Evolutionary conservation across 2,888 invertebrate genomes (phyloP).

Genomic region (Pollenia labialis): DNA sequence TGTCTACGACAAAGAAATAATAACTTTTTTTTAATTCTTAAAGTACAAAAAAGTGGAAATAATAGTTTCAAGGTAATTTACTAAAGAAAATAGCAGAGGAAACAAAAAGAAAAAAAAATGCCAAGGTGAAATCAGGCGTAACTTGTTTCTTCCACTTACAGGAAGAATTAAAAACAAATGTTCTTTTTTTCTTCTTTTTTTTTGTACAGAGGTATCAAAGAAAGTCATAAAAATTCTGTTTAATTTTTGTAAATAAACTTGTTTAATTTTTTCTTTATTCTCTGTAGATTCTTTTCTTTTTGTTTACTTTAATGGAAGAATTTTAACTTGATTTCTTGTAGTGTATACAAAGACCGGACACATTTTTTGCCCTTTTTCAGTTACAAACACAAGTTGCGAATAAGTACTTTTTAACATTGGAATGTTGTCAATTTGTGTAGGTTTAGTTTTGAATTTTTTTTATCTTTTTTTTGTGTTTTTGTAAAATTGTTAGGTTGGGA

Average conservation of each 20-base stretch:
- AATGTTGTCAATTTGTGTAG: constrained; percentile 67
- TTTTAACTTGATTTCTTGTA: constrained; percentile 33
- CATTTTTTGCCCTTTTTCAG: constrained; percentile 57
- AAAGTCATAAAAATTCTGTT: constrained; percentile 58
- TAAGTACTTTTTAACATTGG: constrained; percentile 33
- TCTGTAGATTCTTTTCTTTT: constrained; percentile 29
- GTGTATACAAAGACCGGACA: constrained; percentile 21
- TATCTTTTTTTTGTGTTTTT: not conserved
- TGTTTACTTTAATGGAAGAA: constrained; percentile 36
- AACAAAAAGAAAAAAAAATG: constrained; percentile 33
- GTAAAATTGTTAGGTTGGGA: not conserved
- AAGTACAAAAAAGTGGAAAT: constrained; percentile 55
- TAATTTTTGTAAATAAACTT: constrained; percentile 54
- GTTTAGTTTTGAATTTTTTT: constrained; percentile 4
- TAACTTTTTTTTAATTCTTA: constrained; percentile 4
- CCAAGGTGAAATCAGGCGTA: constrained; percentile 71
- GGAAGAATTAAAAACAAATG: constrained; percentile 41
- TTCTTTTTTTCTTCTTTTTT: constrained; percentile 37
- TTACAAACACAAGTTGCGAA: constrained; percentile 36
- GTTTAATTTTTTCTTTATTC: constrained; percentile 44
- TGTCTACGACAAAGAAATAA: constrained; percentile 38
- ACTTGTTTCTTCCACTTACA: constrained; percentile 51
- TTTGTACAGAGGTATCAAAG: constrained; percentile 32
- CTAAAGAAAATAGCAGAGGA: constrained; percentile 50
- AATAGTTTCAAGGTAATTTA: constrained; percentile 72